Evolutionary conservation across 2,888 invertebrate genomes (phyloP).

Genomic region (Tipula confusa): DNA sequence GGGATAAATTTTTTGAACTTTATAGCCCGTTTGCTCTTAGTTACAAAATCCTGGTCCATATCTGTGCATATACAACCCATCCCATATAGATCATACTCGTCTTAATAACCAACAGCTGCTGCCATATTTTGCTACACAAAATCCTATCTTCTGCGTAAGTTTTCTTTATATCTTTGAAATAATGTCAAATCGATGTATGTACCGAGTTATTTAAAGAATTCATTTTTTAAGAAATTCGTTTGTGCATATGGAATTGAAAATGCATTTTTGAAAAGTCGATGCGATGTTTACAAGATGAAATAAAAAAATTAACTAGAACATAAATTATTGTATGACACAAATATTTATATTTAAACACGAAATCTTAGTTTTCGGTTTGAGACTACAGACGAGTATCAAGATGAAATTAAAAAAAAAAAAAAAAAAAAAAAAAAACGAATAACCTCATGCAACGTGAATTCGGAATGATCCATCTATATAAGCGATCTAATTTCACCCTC

Average conservation of each 20-base stretch:
- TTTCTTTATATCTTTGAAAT: constrained; percentile 12
- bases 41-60: not conserved
- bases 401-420: too few species aligned
- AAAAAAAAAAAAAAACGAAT: not conserved
- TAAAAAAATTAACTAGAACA: not conserved
- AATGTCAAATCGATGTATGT: not conserved
- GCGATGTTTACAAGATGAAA: not conserved
- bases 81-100: not conserved
- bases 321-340: constrained; percentile 12
- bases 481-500: not conserved
- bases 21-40: not conserved
- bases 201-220: not conserved
- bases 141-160: not conserved
- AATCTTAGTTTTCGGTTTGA: not conserved
- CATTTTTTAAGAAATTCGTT: not conserved
- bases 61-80: not conserved
- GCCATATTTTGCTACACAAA: constrained; percentile 3
- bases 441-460: constrained; percentile 20
- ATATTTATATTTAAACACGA: not conserved
- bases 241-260: constrained; percentile 12
- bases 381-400: not conserved
- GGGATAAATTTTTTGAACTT: not conserved
- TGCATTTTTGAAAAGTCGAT: constrained; percentile 3
- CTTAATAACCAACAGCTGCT: not conserved
- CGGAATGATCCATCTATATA: not conserved